Evolutionary conservation across 1,140 invertebrate species (phyloP), one percentile per base, ranked within the genome.

Genomic region (Brachionus angularis): DNA sequence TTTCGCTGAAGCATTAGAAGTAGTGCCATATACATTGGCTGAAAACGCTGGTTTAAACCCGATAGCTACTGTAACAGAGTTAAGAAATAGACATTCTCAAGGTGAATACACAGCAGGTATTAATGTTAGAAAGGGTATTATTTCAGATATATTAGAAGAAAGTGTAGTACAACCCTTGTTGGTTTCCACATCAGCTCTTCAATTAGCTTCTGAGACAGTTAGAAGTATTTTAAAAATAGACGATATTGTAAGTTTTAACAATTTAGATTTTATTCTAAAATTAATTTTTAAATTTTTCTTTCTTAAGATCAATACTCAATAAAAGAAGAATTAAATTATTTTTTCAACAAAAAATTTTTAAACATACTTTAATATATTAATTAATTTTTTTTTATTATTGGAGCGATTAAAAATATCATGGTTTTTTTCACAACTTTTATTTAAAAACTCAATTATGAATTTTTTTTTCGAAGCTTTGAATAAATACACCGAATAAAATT

Each of bases 1-100:
- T 1, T 99, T 91, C 84, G 93, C 95, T 7, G 90, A 96, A 79
- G 93, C 96, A 1, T 83, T 99, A 27, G 94, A 98, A 84, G 88
- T 98, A 3, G 91, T 99, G 78, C 96, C 96, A 2, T 95, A 89
- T 55, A 99, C 96, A 2, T 83, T 99, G 62, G 93, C 96, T n/a
- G 96, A 99, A 83, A 99, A 99, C 82, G 95, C 96, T 29, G 96
- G 96, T n/a, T 83, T 99, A 1, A 98, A 96, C 83, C 89, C 96
- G 0, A 97, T 99, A 78, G 81, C 89, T 50, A 98, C 95, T 0
- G 95, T 99, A 0, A 98, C 96, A 0, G 94, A 98, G 81, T 84
- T 99, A 58, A 86, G 95, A 67, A 96, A 93, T 78, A 86, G 89
- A 76, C 95, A 99, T 83, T 92, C 91, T 0, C 84, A 88, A 72